A percentile compares a stretch with the other conserved stretches of the same genome.
Conservation (phyloP, 2,113 vertebrate species). For the Syrrhaptes paradoxus region DNA sequence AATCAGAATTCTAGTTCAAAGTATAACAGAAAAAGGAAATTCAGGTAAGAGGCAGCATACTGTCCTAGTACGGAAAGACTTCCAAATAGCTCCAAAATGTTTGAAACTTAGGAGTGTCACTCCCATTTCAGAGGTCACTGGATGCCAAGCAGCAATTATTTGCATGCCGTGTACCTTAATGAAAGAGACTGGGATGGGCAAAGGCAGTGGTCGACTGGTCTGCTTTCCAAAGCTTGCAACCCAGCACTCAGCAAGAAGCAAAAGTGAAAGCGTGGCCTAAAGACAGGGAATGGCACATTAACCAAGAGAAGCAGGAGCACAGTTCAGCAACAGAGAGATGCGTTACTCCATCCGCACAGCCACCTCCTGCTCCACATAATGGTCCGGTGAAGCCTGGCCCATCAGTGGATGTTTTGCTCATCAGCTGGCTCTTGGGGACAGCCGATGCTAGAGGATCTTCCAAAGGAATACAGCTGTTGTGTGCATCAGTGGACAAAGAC, state of each 20-base stretch:
- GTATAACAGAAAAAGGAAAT: slow-evolving; percentile 69
- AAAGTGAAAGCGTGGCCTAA: slow-evolving; percentile 76
- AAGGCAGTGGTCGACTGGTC: slow-evolving; percentile 76
- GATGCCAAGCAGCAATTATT: slow-evolving; percentile 81
- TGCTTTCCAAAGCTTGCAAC: slow-evolving; percentile 76
- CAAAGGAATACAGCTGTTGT: slow-evolving; percentile 82
- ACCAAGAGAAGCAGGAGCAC: slow-evolving; percentile 64
- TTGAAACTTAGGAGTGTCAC: slow-evolving; percentile 73
- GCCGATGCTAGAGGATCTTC: slow-evolving; percentile 82
- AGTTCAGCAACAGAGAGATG: slow-evolving; percentile 75
- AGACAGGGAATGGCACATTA: slow-evolving; percentile 67
- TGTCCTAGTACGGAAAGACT: slow-evolving; percentile 69
- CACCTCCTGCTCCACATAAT: slow-evolving; percentile 82
- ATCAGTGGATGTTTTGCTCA: slow-evolving; percentile 73
- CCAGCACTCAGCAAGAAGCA: slow-evolving; percentile 73
- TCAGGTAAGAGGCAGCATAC: slow-evolving; percentile 76
- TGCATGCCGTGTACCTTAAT: slow-evolving; percentile 80
- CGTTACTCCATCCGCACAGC: slow-evolving; percentile 69
- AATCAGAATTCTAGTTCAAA: slow-evolving; percentile 75
- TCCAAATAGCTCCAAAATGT: slow-evolving; percentile 71
- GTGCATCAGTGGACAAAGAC: slow-evolving; percentile 81
- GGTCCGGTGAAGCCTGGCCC: slow-evolving; percentile 82
- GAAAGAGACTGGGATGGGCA: slow-evolving; percentile 72
- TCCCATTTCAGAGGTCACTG: slow-evolving; percentile 81
- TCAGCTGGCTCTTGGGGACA: slow-evolving; percentile 85